These are phyloP conservation scores for Strix uralensis DNA, from an alignment of 2,113 vertebrate species.

Conservation along the genomic window DNA sequence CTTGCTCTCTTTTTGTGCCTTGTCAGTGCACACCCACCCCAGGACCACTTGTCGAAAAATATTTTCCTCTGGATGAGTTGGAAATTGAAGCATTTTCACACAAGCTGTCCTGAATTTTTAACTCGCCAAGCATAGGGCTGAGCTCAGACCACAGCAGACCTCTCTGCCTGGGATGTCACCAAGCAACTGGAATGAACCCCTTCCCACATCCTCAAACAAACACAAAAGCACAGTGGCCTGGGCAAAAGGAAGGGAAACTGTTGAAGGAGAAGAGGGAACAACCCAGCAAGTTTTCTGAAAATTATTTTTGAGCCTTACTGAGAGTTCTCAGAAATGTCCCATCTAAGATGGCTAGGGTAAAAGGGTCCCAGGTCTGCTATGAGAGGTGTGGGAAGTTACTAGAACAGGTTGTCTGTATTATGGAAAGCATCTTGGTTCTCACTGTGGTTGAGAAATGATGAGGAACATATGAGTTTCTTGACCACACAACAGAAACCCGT, in stretches of 20 bases:
- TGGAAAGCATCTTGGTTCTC: not conserved
- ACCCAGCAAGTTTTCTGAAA: not conserved
- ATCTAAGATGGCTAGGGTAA: not conserved
- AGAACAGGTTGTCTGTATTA: not conserved
- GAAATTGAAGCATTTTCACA: not conserved
- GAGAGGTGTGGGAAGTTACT: not conserved
- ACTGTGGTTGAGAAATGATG: fast-evolving
- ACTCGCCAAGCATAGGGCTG: not conserved
- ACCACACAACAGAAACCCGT: fast-evolving
- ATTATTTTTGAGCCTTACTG: not conserved
- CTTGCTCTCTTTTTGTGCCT: not conserved
- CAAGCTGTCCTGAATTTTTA: not conserved
- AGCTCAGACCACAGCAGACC: not conserved
- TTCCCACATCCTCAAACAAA: not conserved
- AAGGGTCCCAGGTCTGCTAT: not conserved
- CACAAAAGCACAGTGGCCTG: not conserved
- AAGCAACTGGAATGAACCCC: not conserved
- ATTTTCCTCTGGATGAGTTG: not conserved
- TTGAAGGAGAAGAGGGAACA: not conserved
- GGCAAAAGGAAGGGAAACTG: not conserved
- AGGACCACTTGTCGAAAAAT: not conserved
- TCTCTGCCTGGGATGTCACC: not conserved
- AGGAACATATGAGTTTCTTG: not conserved
- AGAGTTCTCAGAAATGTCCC: not conserved
- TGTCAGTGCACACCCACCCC: not conserved